phyloP scores from a whole-genome alignment of 2,888 invertebrate genomes.

The Leptinotarsa rubiginosa region DNA sequence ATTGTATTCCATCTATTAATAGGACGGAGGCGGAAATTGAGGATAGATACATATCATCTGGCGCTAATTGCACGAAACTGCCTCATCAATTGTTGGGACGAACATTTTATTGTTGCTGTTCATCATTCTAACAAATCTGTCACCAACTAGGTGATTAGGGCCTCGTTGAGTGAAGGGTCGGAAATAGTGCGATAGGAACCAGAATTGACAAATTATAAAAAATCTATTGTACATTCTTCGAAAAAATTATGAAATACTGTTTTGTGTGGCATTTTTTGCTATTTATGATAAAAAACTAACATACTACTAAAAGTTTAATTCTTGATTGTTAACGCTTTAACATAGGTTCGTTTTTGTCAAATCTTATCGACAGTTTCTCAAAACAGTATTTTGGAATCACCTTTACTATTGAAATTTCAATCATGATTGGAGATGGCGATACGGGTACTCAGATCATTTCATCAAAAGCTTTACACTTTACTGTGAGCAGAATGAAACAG shows the following conservation, averaged over 20 bases:
- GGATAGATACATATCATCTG: slow-evolving; percentile 1
- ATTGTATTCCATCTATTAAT: slow-evolving; percentile 3
- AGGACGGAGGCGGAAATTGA: neutral
- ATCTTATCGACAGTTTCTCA: too few species aligned
- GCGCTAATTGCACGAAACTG: slow-evolving; percentile 27
- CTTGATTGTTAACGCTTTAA: too few species aligned
- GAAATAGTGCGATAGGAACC: neutral
- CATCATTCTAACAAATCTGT: slow-evolving; percentile 16
- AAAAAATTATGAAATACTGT: neutral
- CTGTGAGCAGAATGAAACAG: too few species aligned
- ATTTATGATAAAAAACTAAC: too few species aligned
- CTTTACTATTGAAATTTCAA: too few species aligned
- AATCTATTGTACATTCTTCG: neutral
- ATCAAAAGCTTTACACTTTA: too few species aligned
- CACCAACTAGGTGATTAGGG: neutral
- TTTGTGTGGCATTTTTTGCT: too few species aligned
- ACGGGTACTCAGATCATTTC: too few species aligned
- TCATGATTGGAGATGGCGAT: too few species aligned
- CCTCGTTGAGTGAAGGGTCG: neutral
- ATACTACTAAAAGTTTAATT: too few species aligned
- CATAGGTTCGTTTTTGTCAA: too few species aligned
- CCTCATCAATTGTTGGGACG: slow-evolving; percentile 36
- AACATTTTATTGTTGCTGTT: slow-evolving; percentile 7
- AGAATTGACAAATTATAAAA: neutral
- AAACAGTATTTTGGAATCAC: too few species aligned